Conservation (phyloP, 2,888 invertebrate genomes). For the Phortica magna region DNA sequence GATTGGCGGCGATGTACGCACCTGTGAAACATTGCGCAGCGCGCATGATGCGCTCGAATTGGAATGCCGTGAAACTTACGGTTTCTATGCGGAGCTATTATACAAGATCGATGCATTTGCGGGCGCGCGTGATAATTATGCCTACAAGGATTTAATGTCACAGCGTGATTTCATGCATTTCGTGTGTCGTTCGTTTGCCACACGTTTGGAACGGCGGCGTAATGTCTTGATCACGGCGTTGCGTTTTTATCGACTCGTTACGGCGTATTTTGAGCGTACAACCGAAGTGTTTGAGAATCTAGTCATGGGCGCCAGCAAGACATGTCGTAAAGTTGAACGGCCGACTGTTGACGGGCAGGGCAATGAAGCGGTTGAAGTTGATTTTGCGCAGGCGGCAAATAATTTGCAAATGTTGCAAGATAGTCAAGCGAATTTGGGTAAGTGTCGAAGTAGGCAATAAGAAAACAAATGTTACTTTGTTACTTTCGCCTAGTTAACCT, state of each 20-base stretch:
- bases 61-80: constrained; percentile 88
- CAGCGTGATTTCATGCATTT: constrained; percentile 91
- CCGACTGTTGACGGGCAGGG: constrained; percentile 52
- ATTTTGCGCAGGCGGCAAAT: constrained; percentile 80
- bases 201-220: constrained; percentile 85
- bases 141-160: constrained; percentile 83
- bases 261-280: constrained; percentile 85
- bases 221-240: constrained; percentile 87
- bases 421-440: constrained; percentile 82
- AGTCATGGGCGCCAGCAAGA: constrained; percentile 80
- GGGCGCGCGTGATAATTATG: constrained; percentile 58
- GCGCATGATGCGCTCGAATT: constrained; percentile 87
- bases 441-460: constrained; percentile 54
- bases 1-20: constrained; percentile 85
- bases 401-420: constrained; percentile 82
- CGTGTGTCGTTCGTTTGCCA: constrained; percentile 87
- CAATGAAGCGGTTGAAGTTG: constrained; percentile 72
- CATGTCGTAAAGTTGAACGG: not conserved
- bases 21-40: constrained; percentile 85
- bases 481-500: constrained; percentile 80
- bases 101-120: constrained; percentile 84
- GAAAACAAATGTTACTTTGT: not conserved
- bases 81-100: constrained; percentile 86
- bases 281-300: constrained; percentile 84
- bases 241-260: constrained; percentile 86